Evolutionary conservation across 1,140 invertebrate genomes (phyloP).

Genomic region (Drosophila willistoni): DNA sequence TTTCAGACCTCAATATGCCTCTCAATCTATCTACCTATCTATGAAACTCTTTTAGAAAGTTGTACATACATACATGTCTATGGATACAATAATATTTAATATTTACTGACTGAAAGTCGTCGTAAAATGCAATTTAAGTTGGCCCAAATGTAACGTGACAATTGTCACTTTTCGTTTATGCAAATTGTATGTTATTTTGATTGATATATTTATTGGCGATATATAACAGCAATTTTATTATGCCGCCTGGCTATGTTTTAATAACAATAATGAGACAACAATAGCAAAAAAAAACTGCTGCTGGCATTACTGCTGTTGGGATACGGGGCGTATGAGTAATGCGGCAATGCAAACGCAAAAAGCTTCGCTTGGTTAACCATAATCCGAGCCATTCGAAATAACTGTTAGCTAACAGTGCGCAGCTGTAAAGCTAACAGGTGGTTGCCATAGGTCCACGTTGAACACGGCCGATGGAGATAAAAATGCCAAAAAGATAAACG

Average conservation of each 20-base stretch:
- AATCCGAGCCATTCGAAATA: not conserved
- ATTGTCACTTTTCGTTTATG: not conserved
- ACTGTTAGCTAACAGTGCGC: constrained; percentile 43
- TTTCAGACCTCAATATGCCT: not conserved
- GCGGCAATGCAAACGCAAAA: constrained; percentile 9
- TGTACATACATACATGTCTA: no score
- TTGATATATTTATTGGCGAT: not conserved
- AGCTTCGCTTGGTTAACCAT: constrained; percentile 32
- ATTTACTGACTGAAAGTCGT: not conserved
- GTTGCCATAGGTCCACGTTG: constrained; percentile 54
- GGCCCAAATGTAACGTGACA: not conserved
- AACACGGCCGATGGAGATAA: constrained; percentile 42
- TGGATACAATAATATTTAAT: not conserved
- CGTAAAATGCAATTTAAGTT: not conserved
- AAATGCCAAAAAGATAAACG: constrained; percentile 52
- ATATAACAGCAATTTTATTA: not conserved
- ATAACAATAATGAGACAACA: constrained; percentile 24
- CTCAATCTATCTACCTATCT: not conserved
- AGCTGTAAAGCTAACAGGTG: constrained; percentile 58
- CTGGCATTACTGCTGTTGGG: not conserved
- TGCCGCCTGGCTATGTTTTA: not conserved
- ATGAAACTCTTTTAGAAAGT: not conserved
- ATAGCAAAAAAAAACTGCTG: constrained; percentile 1
- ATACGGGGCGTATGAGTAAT: not conserved
- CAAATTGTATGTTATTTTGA: not conserved